Evolutionary conservation across 2,797 vertebrate species (phyloP).

Genomic region (Falco cherrug): DNA sequence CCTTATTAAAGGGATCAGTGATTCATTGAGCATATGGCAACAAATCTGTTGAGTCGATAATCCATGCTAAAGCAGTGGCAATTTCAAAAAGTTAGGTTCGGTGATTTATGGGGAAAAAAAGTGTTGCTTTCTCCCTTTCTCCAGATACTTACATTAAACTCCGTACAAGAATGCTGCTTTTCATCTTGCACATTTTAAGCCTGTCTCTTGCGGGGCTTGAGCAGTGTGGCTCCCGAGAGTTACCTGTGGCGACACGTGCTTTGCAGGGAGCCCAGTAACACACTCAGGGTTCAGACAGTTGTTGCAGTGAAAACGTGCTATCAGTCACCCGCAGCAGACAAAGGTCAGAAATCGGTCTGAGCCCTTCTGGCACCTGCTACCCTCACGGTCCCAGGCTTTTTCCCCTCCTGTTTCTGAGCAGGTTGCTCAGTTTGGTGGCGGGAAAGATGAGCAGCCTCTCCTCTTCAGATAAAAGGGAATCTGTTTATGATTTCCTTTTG

Average conservation of each 20-base stretch:
- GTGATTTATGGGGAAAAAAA: background rate
- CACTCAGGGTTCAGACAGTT: background rate
- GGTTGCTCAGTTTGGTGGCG: background rate
- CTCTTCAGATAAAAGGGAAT: background rate
- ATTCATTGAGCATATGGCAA: constrained; percentile 21
- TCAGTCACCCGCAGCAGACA: background rate
- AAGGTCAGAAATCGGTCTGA: background rate
- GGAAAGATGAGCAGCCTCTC: background rate
- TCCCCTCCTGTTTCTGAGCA: background rate
- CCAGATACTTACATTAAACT: background rate
- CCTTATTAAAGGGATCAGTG: background rate
- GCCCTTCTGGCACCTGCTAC: background rate
- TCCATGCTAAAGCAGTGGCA: background rate
- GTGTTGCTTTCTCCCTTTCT: background rate
- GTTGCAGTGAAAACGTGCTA: background rate
- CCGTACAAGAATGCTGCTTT: background rate
- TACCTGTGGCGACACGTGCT: background rate
- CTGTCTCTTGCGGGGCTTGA: background rate
- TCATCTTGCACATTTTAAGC: background rate
- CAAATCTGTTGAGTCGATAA: background rate
- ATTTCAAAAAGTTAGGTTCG: background rate
- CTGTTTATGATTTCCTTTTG: background rate
- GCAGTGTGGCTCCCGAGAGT: background rate
- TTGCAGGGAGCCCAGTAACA: background rate
- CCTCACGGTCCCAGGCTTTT: rapidly evolving